phyloP scores from a whole-genome alignment of 2,888 invertebrate genomes.

The Carcina quercana region DNA sequence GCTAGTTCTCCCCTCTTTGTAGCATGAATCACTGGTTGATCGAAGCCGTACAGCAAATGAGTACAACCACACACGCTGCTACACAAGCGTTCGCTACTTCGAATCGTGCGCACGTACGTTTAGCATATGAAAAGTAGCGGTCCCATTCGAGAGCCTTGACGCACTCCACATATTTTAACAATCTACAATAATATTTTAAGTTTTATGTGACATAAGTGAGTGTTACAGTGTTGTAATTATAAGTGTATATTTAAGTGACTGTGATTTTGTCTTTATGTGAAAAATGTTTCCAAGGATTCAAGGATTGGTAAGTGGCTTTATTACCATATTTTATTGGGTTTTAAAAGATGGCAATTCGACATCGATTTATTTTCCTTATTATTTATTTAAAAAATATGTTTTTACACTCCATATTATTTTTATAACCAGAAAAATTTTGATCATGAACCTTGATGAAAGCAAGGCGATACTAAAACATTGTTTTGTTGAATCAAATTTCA shows the following conservation, averaged over 20 bases:
- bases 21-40: constrained; percentile 30
- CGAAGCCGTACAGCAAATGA: constrained; percentile 11
- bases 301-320: constrained; percentile 64
- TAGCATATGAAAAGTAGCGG: too few species aligned
- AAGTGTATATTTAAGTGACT: neutral
- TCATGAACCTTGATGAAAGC: too few species aligned
- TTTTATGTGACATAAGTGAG: constrained; percentile 26
- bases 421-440: too few species aligned
- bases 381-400: too few species aligned
- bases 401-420: too few species aligned
- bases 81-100: constrained; percentile 39
- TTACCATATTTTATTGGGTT: too few species aligned
- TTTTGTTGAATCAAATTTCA: too few species aligned
- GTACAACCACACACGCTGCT: constrained; percentile 14
- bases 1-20: constrained; percentile 17
- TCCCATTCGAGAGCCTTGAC: neutral
- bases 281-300: constrained; percentile 68
- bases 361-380: too few species aligned
- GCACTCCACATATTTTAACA: too few species aligned
- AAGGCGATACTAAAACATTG: too few species aligned
- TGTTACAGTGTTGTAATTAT: constrained; percentile 9
- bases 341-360: too few species aligned
- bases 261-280: constrained; percentile 25
- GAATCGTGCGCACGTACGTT: constrained; percentile 21
- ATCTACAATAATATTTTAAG: too few species aligned